phyloP scores from a whole-genome alignment of 2,797 vertebrate genomes.

The Protonibea diacanthus region DNA sequence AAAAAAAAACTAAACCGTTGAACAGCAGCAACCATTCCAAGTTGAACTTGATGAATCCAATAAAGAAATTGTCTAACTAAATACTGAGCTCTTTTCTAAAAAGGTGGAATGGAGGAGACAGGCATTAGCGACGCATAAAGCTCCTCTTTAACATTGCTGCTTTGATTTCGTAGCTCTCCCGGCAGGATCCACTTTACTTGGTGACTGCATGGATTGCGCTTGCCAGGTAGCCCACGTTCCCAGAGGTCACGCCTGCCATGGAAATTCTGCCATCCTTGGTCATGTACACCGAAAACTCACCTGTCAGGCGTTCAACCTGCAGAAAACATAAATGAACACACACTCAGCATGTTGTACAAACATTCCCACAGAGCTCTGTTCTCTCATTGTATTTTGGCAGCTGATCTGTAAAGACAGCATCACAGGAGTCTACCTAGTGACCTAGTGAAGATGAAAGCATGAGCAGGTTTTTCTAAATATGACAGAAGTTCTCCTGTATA shows the following conservation, averaged over 20 bases:
- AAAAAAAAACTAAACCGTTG: conserved; percentile 32
- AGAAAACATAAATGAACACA: background rate
- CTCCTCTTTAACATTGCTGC: conserved; percentile 57
- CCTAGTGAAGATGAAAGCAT: background rate
- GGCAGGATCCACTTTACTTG: conserved; percentile 83
- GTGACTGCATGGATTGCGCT: conserved; percentile 94
- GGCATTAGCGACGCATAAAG: conserved; percentile 33
- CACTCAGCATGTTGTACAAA: background rate
- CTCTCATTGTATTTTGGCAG: background rate
- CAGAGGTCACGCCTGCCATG: conserved; percentile 93
- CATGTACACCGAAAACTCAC: conserved; percentile 98
- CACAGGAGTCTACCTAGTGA: too few species aligned
- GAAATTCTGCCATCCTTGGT: conserved; percentile 99
- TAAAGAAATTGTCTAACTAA: conserved; percentile 56
- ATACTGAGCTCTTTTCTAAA: conserved; percentile 48
- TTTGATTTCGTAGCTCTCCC: conserved; percentile 60
- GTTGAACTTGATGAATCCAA: conserved; percentile 58
- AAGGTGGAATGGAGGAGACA: conserved; percentile 64
- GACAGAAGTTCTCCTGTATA: background rate
- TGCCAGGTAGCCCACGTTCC: conserved; percentile 94
- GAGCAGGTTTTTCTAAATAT: background rate
- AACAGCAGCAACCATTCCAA: conserved; percentile 36
- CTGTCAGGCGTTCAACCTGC: conserved; percentile 94
- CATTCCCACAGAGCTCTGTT: background rate
- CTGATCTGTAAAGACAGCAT: background rate